Conservation (phyloP, 1,140 invertebrate species). For the Monomorium pharaonis region DNA sequence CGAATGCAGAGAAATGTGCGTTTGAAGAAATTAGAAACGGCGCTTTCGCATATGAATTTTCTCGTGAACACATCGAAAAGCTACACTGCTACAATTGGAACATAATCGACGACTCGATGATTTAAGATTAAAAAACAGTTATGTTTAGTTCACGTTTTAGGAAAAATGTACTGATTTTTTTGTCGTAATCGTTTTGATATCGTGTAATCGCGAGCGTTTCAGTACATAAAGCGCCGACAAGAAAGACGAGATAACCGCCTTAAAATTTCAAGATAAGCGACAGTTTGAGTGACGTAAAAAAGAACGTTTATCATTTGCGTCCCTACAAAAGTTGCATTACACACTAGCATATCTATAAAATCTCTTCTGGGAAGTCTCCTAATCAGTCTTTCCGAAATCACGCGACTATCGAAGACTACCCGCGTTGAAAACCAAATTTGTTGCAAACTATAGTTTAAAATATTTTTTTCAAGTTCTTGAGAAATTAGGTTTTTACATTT, state of each 20-base stretch:
- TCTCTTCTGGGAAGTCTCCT: background rate
- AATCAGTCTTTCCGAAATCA: slow-evolving; percentile 30
- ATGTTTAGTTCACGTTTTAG: background rate
- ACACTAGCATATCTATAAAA: slow-evolving; percentile 28
- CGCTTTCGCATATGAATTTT: background rate
- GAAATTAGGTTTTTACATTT: slow-evolving; percentile 34
- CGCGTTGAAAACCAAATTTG: background rate
- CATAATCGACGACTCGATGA: background rate
- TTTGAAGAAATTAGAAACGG: background rate
- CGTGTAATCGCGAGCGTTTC: background rate
- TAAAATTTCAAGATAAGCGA: slow-evolving; percentile 61
- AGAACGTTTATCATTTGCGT: slow-evolving; percentile 44
- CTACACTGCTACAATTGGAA: background rate
- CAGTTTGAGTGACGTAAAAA: slow-evolving; percentile 44
- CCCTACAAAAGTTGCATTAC: slow-evolving; percentile 47
- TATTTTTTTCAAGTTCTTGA: background rate
- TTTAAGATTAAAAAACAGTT: slow-evolving; percentile 21
- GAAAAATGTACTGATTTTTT: background rate
- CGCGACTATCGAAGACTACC: background rate
- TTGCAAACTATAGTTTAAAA: background rate
- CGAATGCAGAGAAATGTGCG: background rate
- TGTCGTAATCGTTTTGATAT: slow-evolving; percentile 14
- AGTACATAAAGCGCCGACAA: slow-evolving; percentile 50
- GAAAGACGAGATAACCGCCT: slow-evolving; percentile 60
- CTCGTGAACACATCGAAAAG: background rate